phyloP scores from a whole-genome alignment of 2,113 vertebrate species.

The Ibidorhyncha struthersii region DNA sequence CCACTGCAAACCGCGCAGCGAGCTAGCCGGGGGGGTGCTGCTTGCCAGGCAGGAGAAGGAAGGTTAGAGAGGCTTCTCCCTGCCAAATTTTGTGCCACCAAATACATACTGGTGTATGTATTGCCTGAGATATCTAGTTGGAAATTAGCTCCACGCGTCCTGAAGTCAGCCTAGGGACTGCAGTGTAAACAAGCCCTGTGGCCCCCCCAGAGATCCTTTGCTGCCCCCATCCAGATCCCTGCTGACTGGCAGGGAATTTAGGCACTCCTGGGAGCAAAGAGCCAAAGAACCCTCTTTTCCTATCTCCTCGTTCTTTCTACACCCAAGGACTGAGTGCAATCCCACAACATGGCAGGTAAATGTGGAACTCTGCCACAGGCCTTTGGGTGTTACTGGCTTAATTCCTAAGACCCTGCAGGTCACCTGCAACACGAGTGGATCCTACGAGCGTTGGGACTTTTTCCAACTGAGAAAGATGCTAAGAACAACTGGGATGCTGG shows the following conservation, averaged over 20 bases:
- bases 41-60: background rate
- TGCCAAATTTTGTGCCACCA: background rate
- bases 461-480: background rate
- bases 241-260: background rate
- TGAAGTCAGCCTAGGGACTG: background rate
- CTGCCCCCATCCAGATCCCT: background rate
- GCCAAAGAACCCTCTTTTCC: background rate
- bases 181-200: no score
- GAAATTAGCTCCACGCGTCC: background rate
- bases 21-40: background rate
- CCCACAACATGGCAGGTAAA: background rate
- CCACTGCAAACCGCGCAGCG: background rate
- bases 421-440: rapidly evolving
- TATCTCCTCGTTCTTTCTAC: background rate
- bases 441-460: rapidly evolving
- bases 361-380: background rate
- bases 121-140: background rate
- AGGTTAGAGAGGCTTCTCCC: background rate
- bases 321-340: background rate
- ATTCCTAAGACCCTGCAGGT: background rate
- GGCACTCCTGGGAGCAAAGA: background rate
- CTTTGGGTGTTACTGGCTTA: background rate
- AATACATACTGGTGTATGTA: background rate
- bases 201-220: rapidly evolving
- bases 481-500: background rate